Conservation (phyloP, 2,888 invertebrate species). For the Cosmorhoe ocellata region DNA sequence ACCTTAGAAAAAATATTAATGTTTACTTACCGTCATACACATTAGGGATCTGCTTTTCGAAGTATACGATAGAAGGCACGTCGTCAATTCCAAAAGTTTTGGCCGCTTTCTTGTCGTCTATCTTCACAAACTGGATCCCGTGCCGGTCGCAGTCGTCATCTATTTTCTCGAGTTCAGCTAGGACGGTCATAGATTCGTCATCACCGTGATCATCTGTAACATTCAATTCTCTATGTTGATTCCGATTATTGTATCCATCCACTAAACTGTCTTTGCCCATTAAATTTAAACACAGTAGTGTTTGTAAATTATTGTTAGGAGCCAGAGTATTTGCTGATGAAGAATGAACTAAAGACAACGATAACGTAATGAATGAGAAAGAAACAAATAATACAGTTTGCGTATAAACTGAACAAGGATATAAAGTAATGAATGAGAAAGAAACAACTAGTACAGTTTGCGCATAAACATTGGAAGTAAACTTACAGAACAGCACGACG, state of each 20-base stretch:
- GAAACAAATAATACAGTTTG: no score
- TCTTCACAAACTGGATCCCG: conserved; percentile 96
- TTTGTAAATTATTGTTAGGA: no score
- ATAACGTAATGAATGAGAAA: no score
- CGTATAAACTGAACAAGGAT: no score
- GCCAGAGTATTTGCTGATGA: no score
- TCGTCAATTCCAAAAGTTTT: conserved; percentile 93
- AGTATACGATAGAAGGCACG: conserved; percentile 93
- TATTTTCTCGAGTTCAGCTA: conserved; percentile 94
- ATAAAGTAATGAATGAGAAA: no score
- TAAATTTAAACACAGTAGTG: no score
- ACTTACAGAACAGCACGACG: conserved; percentile 95
- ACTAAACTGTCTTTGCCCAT: no score
- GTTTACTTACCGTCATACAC: conserved; percentile 89
- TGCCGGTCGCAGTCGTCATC: conserved; percentile 96
- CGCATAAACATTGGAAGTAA: background rate
- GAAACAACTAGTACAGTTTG: no score
- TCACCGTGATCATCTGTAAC: conserved; percentile 93
- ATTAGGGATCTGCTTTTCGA: conserved; percentile 96
- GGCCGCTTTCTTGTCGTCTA: conserved; percentile 92
- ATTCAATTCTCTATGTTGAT: no score
- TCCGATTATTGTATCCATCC: no score
- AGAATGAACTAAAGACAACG: no score
- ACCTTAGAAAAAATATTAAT: background rate
- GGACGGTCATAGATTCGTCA: conserved; percentile 92